These are phyloP conservation scores for Busseola fusca DNA, from an alignment of 2,888 invertebrate species.

Conservation along the genomic window DNA sequence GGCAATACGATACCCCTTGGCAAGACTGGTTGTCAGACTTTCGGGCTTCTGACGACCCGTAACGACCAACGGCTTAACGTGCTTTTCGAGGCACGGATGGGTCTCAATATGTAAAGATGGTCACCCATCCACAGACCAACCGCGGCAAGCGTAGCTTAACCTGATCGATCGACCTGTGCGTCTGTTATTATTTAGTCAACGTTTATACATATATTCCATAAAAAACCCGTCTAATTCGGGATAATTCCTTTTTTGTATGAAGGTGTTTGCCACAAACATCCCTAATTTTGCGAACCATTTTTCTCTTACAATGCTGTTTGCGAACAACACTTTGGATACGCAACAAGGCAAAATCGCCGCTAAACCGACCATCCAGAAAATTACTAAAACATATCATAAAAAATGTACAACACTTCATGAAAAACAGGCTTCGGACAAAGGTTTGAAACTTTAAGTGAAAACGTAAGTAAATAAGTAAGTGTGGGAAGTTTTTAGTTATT, in stretches of 20 bases:
- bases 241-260: slow-evolving; percentile 28
- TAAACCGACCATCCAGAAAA: slow-evolving; percentile 53
- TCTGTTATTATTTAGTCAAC: no score
- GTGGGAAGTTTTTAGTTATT: slow-evolving; percentile 45
- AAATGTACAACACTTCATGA: slow-evolving; percentile 33
- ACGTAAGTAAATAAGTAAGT: slow-evolving; percentile 44
- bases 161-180: no score
- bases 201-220: background rate
- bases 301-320: slow-evolving; percentile 38
- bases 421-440: slow-evolving; percentile 31
- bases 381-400: slow-evolving; percentile 51
- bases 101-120: no score
- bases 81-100: no score
- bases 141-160: no score
- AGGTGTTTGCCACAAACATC: slow-evolving; percentile 35
- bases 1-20: no score
- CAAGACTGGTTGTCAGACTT: no score
- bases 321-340: slow-evolving; percentile 24
- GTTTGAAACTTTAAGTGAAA: slow-evolving; percentile 42
- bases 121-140: no score
- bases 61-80: no score
- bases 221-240: slow-evolving; percentile 7
- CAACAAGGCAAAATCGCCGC: slow-evolving; percentile 32
- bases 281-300: slow-evolving; percentile 33
- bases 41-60: no score